Evolutionary conservation across 2,888 invertebrate genomes (phyloP).

Genomic region (Tetanocera ferruginea): DNA sequence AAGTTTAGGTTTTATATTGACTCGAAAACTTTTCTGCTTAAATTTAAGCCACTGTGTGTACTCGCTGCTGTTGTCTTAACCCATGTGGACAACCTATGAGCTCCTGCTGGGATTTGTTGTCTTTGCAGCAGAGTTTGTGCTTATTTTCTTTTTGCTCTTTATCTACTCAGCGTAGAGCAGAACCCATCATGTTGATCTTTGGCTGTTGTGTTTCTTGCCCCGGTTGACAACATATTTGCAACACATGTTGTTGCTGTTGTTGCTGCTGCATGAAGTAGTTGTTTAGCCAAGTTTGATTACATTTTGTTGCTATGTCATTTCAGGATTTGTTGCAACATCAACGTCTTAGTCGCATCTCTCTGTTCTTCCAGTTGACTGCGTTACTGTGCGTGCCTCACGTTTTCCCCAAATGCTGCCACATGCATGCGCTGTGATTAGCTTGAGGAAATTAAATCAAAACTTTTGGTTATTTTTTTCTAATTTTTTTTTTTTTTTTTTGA

Average conservation of each 20-base stretch:
- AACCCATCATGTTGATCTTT: too few relatives aligned
- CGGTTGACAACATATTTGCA: not conserved
- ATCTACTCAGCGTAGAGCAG: too few relatives aligned
- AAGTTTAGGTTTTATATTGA: too few relatives aligned
- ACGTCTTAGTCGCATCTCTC: not conserved
- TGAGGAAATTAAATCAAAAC: slow-evolving; percentile 27
- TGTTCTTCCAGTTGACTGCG: too few relatives aligned
- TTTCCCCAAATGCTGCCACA: not conserved
- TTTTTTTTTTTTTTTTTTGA: too few relatives aligned
- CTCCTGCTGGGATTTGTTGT: slow-evolving; percentile 50
- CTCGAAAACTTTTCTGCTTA: too few relatives aligned
- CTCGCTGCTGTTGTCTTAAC: not conserved
- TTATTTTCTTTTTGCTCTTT: too few relatives aligned
- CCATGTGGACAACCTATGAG: slow-evolving; percentile 27
- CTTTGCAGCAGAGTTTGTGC: slow-evolving; percentile 41
- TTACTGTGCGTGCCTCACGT: too few relatives aligned
- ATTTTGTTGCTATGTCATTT: not conserved
- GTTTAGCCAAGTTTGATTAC: not conserved
- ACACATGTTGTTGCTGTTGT: not conserved
- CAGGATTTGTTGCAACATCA: not conserved
- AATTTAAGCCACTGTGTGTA: too few relatives aligned
- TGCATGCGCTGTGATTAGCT: slow-evolving; percentile 19
- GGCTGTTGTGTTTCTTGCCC: slow-evolving; percentile 51
- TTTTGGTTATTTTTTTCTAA: not conserved
- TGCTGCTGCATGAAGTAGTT: too few relatives aligned